These are phyloP conservation scores for Eupsittula cactorum DNA, from an alignment of 2,113 vertebrate genomes.

Conservation along the genomic window DNA sequence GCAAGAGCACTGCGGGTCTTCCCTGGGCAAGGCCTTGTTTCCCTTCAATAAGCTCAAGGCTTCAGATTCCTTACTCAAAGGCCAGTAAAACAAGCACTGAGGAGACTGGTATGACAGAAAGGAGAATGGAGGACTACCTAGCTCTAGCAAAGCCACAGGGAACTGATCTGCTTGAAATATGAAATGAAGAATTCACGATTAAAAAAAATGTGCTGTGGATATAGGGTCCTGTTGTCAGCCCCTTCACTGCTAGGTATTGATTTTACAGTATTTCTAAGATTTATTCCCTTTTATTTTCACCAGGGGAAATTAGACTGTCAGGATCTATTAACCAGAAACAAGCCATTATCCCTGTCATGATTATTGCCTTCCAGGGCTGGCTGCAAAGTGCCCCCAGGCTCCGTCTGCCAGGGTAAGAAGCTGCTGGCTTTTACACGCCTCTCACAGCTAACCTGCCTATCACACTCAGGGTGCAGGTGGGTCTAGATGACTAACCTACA, in stretches of 20 bases:
- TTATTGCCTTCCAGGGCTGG: background rate
- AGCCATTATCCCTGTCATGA: constrained; percentile 68
- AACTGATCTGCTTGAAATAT: background rate
- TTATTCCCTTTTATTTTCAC: constrained; percentile 71
- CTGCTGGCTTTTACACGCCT: background rate
- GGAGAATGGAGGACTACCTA: constrained; percentile 3
- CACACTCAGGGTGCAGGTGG: background rate
- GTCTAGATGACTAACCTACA: background rate
- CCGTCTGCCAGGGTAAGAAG: background rate
- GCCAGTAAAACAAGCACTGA: background rate
- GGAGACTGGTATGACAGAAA: background rate
- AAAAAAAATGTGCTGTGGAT: constrained; percentile 8
- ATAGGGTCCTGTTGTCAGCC: constrained; percentile 52
- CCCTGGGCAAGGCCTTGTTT: background rate
- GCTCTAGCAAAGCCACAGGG: constrained; percentile 22
- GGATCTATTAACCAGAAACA: constrained; percentile 67
- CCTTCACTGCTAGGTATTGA: constrained; percentile 65
- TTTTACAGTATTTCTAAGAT: constrained; percentile 73
- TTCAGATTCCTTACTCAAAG: background rate
- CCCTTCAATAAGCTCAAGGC: background rate
- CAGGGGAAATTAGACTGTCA: constrained; percentile 72
- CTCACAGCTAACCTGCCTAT: background rate
- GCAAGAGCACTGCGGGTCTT: background rate
- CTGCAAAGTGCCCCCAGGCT: constrained; percentile 20
- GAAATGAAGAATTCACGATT: constrained; percentile 16